Base-by-base conservation (phyloP, 2,888 invertebrate species). In the Caenorhabditis angaria region DNA sequence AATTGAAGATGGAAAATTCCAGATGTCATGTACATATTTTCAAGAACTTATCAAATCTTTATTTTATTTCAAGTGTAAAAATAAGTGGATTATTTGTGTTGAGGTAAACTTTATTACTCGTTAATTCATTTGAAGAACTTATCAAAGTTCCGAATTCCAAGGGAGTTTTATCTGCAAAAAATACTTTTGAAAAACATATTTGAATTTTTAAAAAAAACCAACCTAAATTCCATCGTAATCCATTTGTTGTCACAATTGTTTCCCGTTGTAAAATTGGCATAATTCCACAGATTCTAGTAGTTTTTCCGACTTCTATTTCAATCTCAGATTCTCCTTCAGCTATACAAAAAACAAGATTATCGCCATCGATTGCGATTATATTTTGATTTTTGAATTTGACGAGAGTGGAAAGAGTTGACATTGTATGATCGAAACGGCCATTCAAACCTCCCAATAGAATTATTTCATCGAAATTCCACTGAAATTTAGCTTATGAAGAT, bases 351-450 rank as follows among this genome's bases (percentile, higher is more conserved):
- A 69, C 61, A 47, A 78, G 32, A 59, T 78, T 78, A 0, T 51
- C 55, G 0, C 64, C 57, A 27, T 78, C 78, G 1, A 78, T 12
- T 0, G 64, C 68, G 18, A 54, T 27, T 4, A 78, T 56, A 1
- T 56, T 53, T 4, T 22, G 47, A 22, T 1, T 1, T n/a, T 24
- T 32, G 24, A 65, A 70, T 10, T n/a, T 55, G 0, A 58, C 29
- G 22, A 85, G 50, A 1, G 81, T 73, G 27, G 83, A 81, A 24
- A 85, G 27, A 1, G 82, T 77, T 0, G 80, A 76, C 66, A 85
- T 67, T 0, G 81, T 78, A 69, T 85, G 85, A 62, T 85, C 85
- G 70, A 85, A 84, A 12, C 85, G 76, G 0, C 85, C 85, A 25
- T 76, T 72, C 12, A 84, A 71, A 14, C 84, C 74, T 1, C 74